Conservation (phyloP, 2,113 vertebrate genomes). For the Paradoxurus hermaphroditus region DNA sequence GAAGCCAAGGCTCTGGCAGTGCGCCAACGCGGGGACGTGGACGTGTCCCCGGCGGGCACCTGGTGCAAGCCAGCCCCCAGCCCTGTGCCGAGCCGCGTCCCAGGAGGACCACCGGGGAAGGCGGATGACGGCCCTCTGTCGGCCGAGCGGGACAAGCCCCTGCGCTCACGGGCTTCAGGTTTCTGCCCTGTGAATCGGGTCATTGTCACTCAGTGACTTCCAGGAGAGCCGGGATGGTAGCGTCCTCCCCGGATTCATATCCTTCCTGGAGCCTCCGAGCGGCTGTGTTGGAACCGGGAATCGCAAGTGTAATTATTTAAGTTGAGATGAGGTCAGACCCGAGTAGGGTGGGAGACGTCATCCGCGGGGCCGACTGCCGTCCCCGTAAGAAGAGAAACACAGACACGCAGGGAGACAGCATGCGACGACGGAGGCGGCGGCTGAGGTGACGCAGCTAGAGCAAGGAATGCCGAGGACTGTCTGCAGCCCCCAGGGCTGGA, state of each 20-base stretch:
- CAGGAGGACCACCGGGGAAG: too few species aligned
- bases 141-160: too few species aligned
- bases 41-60: fast-evolving
- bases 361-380: too few species aligned
- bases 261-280: not conserved
- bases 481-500: fast-evolving
- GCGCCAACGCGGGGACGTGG: fast-evolving
- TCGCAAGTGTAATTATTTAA: not conserved
- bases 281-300: not conserved
- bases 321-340: not conserved
- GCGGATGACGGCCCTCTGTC: not conserved
- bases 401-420: not conserved
- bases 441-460: fast-evolving
- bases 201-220: not conserved
- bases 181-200: not conserved
- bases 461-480: fast-evolving
- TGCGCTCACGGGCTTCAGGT: fast-evolving
- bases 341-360: too few species aligned
- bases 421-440: fast-evolving
- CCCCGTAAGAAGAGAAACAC: too few species aligned
- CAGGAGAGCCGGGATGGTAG: fast-evolving
- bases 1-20: not conserved
- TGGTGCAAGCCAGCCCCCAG: fast-evolving
- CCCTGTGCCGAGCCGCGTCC: fast-evolving
- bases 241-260: not conserved